Base-by-base conservation (phyloP, 2,888 invertebrate species). In the Petrophora chlorosata region DNA sequence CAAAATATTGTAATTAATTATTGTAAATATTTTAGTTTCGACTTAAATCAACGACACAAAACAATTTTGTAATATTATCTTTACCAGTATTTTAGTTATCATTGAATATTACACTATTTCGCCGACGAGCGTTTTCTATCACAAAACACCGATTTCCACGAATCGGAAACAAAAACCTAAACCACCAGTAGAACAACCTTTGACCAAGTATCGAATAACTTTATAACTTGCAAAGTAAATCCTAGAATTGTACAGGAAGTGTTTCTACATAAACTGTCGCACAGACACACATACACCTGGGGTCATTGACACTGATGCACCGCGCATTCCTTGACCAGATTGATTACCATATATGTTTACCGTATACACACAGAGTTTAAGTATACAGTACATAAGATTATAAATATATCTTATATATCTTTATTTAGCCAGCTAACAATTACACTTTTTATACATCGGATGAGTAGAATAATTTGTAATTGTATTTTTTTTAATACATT, bases 301-400 rank as follows among this genome's bases (percentile, higher is more conserved):
- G 60, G 61, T 64, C 65, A 48, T 17, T 39, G 62, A 61, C 59
- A 53, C 44, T 33, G 36, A 28, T 59, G 61, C 56, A 56, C 51
- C 52, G 48, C 39, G 51, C 63, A 59, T 59, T 59, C 53, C 65
- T 53, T 47, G 26, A 49, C 51, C 55, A 53, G 53, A 61, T 63
- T 66, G 63, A 66, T 68, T 59, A 59, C 54, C 63, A 67, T 62
- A 67, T 62, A 59, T 47, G 57, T 59, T 51, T 42, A 45, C 48
- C 53, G 53, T 49, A 43, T 25, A 32, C 19, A 12, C 25, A 13
- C 25, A 15, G 16, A 32, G 10, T 3, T 10, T 8, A 5, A 7
- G 0, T 13, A 30, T 10, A 34, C 49, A 39, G 49, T 34, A 50
- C 43, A 1, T 23, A 29, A 43, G 22, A n/a, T n/a, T n/a, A n/a